phyloP scores from a whole-genome alignment of 2,797 vertebrate species.

The Ara ararauna region DNA sequence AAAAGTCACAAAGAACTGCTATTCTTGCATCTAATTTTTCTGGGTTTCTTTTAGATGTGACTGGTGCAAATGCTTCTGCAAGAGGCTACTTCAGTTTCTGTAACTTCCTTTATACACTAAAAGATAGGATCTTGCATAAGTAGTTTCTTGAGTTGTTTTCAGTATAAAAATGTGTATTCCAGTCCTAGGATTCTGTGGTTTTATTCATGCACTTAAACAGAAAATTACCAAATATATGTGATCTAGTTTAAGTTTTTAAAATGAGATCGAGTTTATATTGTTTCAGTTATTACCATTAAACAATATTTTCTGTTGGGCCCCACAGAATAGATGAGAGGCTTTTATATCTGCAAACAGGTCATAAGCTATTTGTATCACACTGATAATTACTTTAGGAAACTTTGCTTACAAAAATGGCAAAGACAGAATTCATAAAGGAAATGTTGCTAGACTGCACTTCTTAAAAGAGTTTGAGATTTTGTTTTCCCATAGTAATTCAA shows the following conservation, averaged over 20 bases:
- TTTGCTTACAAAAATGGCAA: neutral
- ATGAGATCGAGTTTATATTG: neutral
- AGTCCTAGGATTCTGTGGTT: neutral
- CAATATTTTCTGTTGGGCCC: neutral
- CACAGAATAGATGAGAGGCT: neutral
- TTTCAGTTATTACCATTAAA: neutral
- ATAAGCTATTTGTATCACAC: neutral
- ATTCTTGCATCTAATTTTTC: neutral
- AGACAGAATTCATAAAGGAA: neutral
- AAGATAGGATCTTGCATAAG: neutral
- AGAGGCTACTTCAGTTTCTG: neutral
- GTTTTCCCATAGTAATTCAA: neutral
- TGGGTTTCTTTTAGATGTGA: fast-evolving
- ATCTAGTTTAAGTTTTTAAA: neutral
- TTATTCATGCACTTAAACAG: neutral
- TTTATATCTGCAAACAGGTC: neutral
- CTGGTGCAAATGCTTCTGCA: neutral
- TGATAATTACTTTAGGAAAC: neutral
- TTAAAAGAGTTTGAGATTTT: neutral
- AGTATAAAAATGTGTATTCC: neutral
- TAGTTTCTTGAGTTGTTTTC: neutral
- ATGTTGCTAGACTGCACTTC: neutral
- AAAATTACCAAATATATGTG: neutral
- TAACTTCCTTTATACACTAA: neutral
- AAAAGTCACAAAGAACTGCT: neutral